These are phyloP conservation scores for Hypercompe scribonia DNA, from an alignment of 2,888 invertebrate species.

Conservation along the genomic window DNA sequence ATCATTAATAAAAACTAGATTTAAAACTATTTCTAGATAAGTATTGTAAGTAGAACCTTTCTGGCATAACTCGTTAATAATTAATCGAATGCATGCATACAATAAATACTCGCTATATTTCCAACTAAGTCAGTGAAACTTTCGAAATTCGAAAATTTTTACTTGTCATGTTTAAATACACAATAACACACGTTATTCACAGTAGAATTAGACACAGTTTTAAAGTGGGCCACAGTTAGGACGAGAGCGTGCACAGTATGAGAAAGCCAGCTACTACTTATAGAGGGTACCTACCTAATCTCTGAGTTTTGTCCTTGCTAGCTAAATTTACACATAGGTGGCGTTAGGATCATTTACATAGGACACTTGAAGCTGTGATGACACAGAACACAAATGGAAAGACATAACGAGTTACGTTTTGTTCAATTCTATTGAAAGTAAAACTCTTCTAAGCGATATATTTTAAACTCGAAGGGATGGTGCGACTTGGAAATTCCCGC, in stretches of 20 bases:
- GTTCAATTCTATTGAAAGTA: constrained; percentile 27
- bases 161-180: constrained; percentile 23
- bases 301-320: constrained; percentile 71
- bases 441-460: neutral
- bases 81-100: neutral
- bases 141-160: constrained; percentile 20
- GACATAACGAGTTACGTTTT: constrained; percentile 22
- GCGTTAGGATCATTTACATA: constrained; percentile 58
- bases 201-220: neutral
- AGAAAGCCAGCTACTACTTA: constrained; percentile 44
- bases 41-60: neutral
- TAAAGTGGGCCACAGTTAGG: constrained; percentile 20
- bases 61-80: neutral
- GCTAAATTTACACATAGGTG: constrained; percentile 65
- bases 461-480: too few species aligned
- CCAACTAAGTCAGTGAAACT: neutral
- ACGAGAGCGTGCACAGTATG: constrained; percentile 45
- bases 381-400: constrained; percentile 36
- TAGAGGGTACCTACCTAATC: constrained; percentile 65
- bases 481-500: too few species aligned
- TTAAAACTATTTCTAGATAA: neutral
- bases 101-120: neutral
- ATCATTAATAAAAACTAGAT: neutral
- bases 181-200: constrained; percentile 28
- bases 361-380: constrained; percentile 40